Base-by-base conservation (phyloP, 1,140 invertebrate genomes). In the Dufourea novaeangliae region DNA sequence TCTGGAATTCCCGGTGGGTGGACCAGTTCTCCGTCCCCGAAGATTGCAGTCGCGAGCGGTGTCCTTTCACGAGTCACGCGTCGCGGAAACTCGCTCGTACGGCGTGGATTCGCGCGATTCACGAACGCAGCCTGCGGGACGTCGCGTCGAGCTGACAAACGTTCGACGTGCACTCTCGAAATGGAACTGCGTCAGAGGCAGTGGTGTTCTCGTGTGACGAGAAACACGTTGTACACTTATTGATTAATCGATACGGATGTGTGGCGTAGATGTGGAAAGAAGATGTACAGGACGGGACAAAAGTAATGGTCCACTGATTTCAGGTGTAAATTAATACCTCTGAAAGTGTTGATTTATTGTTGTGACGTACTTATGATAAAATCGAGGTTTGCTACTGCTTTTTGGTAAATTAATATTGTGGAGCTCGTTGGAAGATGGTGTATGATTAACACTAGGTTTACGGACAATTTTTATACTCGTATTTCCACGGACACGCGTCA, bases 1-100 rank as follows among this genome's bases (percentile, higher is more conserved):
- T 80, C 46, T 77, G 78, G 57, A 80, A 84, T 84, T 84, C 54
- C 61, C 82, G 70, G 83, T 85, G 83, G 83, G 82, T 85, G 83
- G 83, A 85, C 83, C 82, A 85, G 83, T 85, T 85, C 66, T 74
- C 56, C 72, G 72, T 80, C 73, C 64, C 57, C 56, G 68, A 84
- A 80, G 81, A 83, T 83, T 64, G 46, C 46, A 50, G 17, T n/a
- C 57, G 46, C 75, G 29, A 56, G 39, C 39, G 64, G 29, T 71
- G 68, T 80, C 82, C 77, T 83, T 83, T 84, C 82, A 80, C 83
- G 76, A n/a, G n/a, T 56, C 27, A 50, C n/a, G 71, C 63, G 57
- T 61, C n/a, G n/a, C n/a, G n/a, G 50, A 57, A 66, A 66, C 77
- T 74, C 50, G 68, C 44, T 76, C 73, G 54, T 50, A 46, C 73